Percentiles rank a stretch among this genome's conserved stretches.
Evolutionary conservation across 2,888 invertebrate species (phyloP).

Genomic region (Aspidiotus destructor): DNA sequence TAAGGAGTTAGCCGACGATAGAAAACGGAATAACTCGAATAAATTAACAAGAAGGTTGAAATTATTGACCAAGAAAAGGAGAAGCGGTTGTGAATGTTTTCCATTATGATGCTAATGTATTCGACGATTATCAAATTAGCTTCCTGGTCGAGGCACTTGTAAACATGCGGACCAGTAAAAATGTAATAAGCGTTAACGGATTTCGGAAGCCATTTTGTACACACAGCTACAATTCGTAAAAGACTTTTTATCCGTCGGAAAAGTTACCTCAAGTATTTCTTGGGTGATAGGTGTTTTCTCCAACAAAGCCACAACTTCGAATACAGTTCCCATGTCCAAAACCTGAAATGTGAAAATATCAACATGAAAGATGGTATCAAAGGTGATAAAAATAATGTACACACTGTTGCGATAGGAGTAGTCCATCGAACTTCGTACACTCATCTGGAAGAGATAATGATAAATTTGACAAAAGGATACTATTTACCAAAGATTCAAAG

Average conservation of each 20-base stretch:
- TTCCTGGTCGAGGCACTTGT: background rate
- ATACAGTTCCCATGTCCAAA: conserved; percentile 85
- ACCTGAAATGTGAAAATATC: conserved; percentile 53
- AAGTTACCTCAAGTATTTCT: conserved; percentile 74
- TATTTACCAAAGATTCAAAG: background rate
- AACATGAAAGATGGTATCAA: conserved; percentile 1
- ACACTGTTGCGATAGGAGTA: background rate
- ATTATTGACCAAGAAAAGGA: conserved; percentile 7
- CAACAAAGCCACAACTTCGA: conserved; percentile 85
- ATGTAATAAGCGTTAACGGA: too few relatives aligned
- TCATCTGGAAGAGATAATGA: too few relatives aligned
- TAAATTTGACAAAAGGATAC: too few relatives aligned
- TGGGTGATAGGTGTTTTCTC: conserved; percentile 84
- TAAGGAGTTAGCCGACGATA: too few relatives aligned
- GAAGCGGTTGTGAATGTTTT: background rate
- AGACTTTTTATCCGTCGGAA: background rate
- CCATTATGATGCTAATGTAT: conserved; percentile 21
- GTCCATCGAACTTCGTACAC: too few relatives aligned
- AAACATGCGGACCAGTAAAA: too few relatives aligned
- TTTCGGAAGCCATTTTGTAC: too few relatives aligned
- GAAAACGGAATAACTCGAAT: conserved; percentile 1
- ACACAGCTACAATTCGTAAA: background rate
- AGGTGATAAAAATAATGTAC: background rate
- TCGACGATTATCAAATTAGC: conserved; percentile 11
- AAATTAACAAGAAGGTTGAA: conserved; percentile 14